Base-by-base conservation (phyloP, 2,113 vertebrate species). In the Ctenomys sociabilis region DNA sequence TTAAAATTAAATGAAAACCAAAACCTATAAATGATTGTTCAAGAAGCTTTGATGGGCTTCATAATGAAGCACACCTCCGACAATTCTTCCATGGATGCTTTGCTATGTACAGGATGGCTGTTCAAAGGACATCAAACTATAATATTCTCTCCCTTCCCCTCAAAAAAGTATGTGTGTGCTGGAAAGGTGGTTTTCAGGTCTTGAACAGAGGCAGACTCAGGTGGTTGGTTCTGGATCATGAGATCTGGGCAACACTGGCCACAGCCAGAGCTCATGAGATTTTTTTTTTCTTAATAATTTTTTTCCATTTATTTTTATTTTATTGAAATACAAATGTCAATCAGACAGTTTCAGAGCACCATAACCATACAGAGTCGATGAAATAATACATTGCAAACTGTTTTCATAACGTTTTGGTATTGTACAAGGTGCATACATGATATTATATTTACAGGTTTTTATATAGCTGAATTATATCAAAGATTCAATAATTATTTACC, bases 1-100 rank as follows among this genome's bases (percentile, higher is more conserved):
- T 95, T 92, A 95, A 96, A 92, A 96, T 94, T 93, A 95, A 95
- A 87, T 91, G 95, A 93, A 57, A 93, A 43, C 13, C 45, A 63
- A 96, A 96, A 68, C 17, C 45, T 88, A 35, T 59, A 7, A 5
- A 52, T 0, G 32, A 30, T 64, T 95, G 22, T 78, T 97, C 32
- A 52, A 97, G 90, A 35, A 93, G 43, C 9, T 90, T 96, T 64
- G 57, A 68, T 89, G 54, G 77, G 5, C 45, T 94, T 94, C 73
- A 72, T 52, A 63, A 85, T 12, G 26, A 89, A 91, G 61, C 52
- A 45, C 26, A 82, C 12, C 49, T 45, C 52, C 0, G 3, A 57
- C 70, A 87, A 19, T 90, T 93, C 75, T 66, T 70, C 11, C 2
- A 32, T 85, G 72, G 52, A 2, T 91, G 63, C 78, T 97, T 95